phyloP scores from a whole-genome alignment of 2,888 invertebrate species.

The Melangyna quadrimaculata region DNA sequence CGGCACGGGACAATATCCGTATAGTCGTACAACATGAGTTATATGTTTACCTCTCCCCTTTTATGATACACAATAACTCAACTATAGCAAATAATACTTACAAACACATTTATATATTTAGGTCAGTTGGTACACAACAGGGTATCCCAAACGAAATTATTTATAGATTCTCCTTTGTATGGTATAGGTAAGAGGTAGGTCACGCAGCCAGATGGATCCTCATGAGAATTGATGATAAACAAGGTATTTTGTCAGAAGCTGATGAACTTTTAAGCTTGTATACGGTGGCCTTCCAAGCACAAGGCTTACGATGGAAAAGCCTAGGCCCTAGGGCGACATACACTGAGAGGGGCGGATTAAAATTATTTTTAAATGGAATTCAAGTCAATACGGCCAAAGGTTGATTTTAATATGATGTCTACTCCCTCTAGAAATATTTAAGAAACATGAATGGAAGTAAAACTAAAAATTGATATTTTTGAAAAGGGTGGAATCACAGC shows the following conservation, averaged over 20 bases:
- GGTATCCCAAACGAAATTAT: neutral
- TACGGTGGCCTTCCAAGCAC: too few relatives aligned
- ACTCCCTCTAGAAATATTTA: too few relatives aligned
- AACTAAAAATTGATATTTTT: too few relatives aligned
- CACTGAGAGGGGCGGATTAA: too few relatives aligned
- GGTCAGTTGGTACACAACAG: neutral
- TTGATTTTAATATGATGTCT: too few relatives aligned
- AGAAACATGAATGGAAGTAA: too few relatives aligned
- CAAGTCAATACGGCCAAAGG: too few relatives aligned
- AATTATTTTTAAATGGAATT: too few relatives aligned
- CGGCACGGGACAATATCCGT: neutral
- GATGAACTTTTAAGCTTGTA: neutral
- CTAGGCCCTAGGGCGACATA: too few relatives aligned
- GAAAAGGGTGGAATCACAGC: too few relatives aligned
- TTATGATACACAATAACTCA: conserved; percentile 26
- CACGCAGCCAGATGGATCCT: neutral
- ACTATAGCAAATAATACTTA: conserved; percentile 2
- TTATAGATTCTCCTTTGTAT: conserved; percentile 12
- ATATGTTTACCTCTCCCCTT: conserved; percentile 49
- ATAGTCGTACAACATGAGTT: conserved; percentile 34
- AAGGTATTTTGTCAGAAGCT: neutral
- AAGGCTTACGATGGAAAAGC: too few relatives aligned
- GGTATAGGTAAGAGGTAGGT: neutral
- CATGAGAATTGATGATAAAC: neutral
- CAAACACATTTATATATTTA: neutral